These are phyloP conservation scores for Helogale parvula DNA, from an alignment of 2,113 vertebrate genomes.

Conservation along the genomic window DNA sequence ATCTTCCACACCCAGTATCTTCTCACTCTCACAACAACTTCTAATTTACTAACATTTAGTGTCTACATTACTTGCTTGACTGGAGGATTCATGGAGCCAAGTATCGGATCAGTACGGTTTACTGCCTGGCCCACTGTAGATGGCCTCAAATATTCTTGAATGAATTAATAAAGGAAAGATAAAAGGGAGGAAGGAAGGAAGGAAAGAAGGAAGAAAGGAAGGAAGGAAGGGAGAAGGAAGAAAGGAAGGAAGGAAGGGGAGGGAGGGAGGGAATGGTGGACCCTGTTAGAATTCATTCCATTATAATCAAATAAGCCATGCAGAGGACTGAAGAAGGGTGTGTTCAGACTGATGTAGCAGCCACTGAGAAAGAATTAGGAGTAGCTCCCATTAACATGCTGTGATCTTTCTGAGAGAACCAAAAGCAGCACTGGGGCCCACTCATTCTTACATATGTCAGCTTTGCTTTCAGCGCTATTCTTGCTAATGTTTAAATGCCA, in stretches of 20 bases:
- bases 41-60: neutral
- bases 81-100: neutral
- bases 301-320: neutral
- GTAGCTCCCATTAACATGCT: constrained; percentile 25
- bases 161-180: neutral
- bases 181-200: neutral
- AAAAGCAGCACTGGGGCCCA: neutral
- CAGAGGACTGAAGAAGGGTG: neutral
- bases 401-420: constrained; percentile 58
- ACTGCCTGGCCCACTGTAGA: neutral
- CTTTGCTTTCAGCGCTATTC: constrained; percentile 42
- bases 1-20: neutral
- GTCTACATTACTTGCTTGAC: neutral
- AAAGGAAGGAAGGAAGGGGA: neutral
- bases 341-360: neutral
- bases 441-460: constrained; percentile 49
- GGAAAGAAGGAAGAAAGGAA: neutral
- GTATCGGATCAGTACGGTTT: neutral
- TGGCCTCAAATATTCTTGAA: neutral
- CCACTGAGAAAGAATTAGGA: neutral
- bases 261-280: neutral
- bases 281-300: neutral
- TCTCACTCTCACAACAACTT: neutral
- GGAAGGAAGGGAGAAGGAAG: accelerated
- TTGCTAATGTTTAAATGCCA: constrained; percentile 51